phyloP scores from a whole-genome alignment of 2,113 vertebrate genomes.

The Mesocricetus auratus region DNA sequence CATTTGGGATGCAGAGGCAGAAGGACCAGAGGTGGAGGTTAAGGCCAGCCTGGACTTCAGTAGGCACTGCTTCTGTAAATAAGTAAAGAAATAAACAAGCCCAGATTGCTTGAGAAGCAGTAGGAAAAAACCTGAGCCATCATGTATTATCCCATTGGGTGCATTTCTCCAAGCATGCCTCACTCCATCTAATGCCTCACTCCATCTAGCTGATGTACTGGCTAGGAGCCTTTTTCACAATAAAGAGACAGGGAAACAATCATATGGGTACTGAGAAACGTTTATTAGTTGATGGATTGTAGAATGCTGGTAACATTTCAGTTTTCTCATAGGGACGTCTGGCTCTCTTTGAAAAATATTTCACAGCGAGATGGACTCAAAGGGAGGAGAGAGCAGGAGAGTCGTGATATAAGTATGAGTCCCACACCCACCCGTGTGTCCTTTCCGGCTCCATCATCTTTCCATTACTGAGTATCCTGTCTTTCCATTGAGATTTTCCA shows the following conservation, averaged over 20 bases:
- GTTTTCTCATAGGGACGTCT: constrained; percentile 12
- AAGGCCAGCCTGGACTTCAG: background rate
- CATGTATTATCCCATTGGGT: background rate
- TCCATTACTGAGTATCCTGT: background rate
- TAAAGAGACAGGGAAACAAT: background rate
- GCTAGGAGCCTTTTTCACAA: background rate
- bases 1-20: background rate
- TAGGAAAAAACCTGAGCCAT: background rate
- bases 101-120: background rate
- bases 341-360: background rate
- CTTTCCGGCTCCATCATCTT: background rate
- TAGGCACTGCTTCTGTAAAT: background rate
- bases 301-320: background rate
- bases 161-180: background rate
- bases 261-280: background rate
- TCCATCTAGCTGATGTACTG: background rate
- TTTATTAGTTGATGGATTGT: background rate
- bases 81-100: background rate
- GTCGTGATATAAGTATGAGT: background rate
- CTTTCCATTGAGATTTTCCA: background rate
- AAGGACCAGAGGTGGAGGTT: background rate
- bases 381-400: background rate
- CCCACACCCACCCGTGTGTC: background rate
- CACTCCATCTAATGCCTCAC: background rate
- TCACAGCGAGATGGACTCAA: background rate